Conservation (phyloP, 2,797 vertebrate genomes). For the Diplodus sargus region DNA sequence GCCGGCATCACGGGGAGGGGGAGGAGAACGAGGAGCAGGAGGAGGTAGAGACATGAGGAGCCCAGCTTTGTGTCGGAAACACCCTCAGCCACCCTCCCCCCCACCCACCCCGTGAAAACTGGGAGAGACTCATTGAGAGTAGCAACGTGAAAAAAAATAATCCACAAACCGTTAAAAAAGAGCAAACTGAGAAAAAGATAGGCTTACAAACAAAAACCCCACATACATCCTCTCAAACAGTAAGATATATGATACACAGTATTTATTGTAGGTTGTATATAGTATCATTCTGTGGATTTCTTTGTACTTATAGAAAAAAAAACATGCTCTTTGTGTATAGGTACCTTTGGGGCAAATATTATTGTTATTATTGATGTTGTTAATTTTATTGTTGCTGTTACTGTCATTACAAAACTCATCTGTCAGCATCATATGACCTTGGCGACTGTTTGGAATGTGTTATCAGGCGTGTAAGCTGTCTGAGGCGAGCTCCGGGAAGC, state of each 20-base stretch:
- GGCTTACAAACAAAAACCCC: slow-evolving; percentile 60
- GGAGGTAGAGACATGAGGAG: slow-evolving; percentile 91
- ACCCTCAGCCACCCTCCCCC: slow-evolving; percentile 37
- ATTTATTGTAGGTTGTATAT: slow-evolving; percentile 97
- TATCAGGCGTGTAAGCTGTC: slow-evolving; percentile 66
- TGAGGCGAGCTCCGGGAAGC: slow-evolving; percentile 37
- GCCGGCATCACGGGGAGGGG: slow-evolving; percentile 89
- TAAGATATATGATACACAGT: slow-evolving; percentile 87
- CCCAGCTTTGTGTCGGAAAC: slow-evolving; percentile 51
- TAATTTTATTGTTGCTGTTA: slow-evolving; percentile 84
- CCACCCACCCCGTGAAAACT: slow-evolving; percentile 60
- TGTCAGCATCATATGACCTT: slow-evolving; percentile 72
- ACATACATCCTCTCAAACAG: slow-evolving; percentile 76
- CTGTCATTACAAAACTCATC: slow-evolving; percentile 78
- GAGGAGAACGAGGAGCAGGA: slow-evolving; percentile 73
- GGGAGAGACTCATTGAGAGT: slow-evolving; percentile 80
- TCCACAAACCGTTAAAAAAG: slow-evolving; percentile 65
- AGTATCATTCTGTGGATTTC: slow-evolving; percentile 89
- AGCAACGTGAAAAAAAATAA: slow-evolving; percentile 66
- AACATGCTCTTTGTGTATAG: slow-evolving; percentile 86
- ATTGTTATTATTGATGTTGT: slow-evolving; percentile 83
- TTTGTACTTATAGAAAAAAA: slow-evolving; percentile 86
- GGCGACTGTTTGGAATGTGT: slow-evolving; percentile 66
- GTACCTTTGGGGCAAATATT: slow-evolving; percentile 85
- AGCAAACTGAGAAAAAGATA: slow-evolving; percentile 69